Evolutionary conservation across 2,888 invertebrate genomes (phyloP).

Genomic region (Eristalis intricaria): DNA sequence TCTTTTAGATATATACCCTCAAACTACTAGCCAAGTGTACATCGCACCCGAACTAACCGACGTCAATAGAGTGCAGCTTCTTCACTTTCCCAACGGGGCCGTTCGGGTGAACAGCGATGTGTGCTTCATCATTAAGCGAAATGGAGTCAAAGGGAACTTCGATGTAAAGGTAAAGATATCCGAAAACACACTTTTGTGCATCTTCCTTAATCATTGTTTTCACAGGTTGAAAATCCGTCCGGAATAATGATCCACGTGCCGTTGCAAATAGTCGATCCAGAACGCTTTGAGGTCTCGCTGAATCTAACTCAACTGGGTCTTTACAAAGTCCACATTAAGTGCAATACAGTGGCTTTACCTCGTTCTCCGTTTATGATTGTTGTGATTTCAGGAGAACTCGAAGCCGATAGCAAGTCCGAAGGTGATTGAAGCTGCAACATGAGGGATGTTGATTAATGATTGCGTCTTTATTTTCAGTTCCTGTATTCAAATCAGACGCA

Average conservation of each 20-base stretch:
- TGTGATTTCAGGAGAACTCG: conserved; percentile 75
- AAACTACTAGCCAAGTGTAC: conserved; percentile 75
- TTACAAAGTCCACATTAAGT: conserved; percentile 79
- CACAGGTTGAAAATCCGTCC: conserved; percentile 77
- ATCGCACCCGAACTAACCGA: conserved; percentile 79
- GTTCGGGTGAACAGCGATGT: conserved; percentile 75
- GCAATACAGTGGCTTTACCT: conserved; percentile 78
- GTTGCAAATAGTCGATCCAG: conserved; percentile 77
- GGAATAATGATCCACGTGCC: conserved; percentile 74
- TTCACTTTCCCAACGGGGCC: conserved; percentile 79
- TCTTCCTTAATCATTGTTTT: too few species aligned
- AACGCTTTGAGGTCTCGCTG: conserved; percentile 77
- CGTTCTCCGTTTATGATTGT: conserved; percentile 79
- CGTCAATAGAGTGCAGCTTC: conserved; percentile 77
- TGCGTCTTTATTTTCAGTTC: conserved; percentile 72
- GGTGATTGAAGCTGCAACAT: conserved; percentile 34
- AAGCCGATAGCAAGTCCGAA: conserved; percentile 61
- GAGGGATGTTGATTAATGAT: neutral
- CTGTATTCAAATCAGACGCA: conserved; percentile 77
- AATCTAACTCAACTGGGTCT: conserved; percentile 76
- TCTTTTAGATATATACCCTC: conserved; percentile 76
- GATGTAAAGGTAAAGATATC: conserved; percentile 76
- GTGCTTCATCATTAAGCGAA: conserved; percentile 78
- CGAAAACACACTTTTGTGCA: too few species aligned
- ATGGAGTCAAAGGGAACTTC: conserved; percentile 80